Conservation (phyloP, 2,113 vertebrate species). For the Romanogobio albipinnatus region DNA sequence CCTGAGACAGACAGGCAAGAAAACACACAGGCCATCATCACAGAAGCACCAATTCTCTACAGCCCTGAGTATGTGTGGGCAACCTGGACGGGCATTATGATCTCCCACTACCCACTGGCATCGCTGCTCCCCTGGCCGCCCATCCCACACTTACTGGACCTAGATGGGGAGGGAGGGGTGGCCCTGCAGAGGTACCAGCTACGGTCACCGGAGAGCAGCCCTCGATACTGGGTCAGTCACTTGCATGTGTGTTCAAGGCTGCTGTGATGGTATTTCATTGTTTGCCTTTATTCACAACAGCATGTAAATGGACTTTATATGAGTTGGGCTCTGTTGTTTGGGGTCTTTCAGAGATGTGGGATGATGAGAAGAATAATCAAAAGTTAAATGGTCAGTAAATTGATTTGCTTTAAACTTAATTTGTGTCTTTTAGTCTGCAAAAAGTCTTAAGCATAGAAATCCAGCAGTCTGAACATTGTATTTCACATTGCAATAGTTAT, state of each 20-base stretch:
- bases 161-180: slow-evolving; percentile 74
- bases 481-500: neutral
- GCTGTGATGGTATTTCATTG: neutral
- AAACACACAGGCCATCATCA: slow-evolving; percentile 9
- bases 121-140: slow-evolving; percentile 72
- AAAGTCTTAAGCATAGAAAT: neutral
- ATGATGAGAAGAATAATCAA: neutral
- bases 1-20: neutral
- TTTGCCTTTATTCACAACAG: neutral
- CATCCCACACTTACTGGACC: slow-evolving; percentile 60
- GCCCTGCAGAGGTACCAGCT: slow-evolving; percentile 79
- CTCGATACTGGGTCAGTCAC: slow-evolving; percentile 76
- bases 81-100: slow-evolving; percentile 65
- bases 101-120: slow-evolving; percentile 75
- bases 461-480: neutral
- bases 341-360: neutral
- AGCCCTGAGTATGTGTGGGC: slow-evolving; percentile 61
- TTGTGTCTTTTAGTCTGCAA: neutral
- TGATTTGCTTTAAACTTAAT: neutral
- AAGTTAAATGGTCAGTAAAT: neutral
- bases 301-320: neutral
- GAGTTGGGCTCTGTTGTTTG: neutral
- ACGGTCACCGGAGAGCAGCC: slow-evolving; percentile 73
- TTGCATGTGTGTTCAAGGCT: neutral
- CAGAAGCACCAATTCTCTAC: neutral